Conservation (phyloP, 2,888 invertebrate species). For the Eupsilia transversa region DNA sequence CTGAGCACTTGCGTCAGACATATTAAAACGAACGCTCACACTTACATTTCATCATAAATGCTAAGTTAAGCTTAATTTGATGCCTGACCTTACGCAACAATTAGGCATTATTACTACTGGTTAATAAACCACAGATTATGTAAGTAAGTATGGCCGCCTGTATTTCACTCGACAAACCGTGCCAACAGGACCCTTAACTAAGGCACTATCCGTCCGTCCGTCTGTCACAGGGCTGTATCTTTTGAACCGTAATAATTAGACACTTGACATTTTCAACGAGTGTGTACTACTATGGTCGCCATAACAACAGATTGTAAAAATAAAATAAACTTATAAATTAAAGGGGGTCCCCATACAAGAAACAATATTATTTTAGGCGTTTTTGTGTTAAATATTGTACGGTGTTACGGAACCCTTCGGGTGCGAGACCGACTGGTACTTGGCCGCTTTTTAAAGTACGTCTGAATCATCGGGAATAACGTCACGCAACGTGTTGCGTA, state of each 20-base stretch:
- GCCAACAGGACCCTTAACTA: background rate
- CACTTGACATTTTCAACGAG: too few species aligned
- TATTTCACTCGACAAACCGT: constrained; percentile 4
- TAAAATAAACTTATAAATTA: background rate
- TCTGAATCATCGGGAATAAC: constrained; percentile 63
- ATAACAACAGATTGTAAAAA: background rate
- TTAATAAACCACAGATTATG: constrained; percentile 21
- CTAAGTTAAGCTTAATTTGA: constrained; percentile 8
- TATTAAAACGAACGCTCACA: constrained; percentile 7
- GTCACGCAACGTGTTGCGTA: constrained; percentile 63
- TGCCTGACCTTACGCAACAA: constrained; percentile 52
- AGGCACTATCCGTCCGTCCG: background rate
- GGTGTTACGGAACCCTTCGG: background rate
- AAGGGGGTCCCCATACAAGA: too few species aligned
- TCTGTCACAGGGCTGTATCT: background rate
- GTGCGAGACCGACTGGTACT: background rate
- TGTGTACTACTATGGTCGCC: background rate
- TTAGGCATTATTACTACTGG: constrained; percentile 5
- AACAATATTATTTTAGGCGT: background rate
- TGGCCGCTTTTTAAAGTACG: constrained; percentile 40
- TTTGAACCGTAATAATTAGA: background rate
- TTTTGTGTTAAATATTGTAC: background rate
- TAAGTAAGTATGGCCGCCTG: constrained; percentile 3
- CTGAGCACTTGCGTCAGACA: background rate
- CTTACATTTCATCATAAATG: constrained; percentile 8